phyloP scores from a whole-genome alignment of 2,113 vertebrate genomes.

The Myotis lucifugus region DNA sequence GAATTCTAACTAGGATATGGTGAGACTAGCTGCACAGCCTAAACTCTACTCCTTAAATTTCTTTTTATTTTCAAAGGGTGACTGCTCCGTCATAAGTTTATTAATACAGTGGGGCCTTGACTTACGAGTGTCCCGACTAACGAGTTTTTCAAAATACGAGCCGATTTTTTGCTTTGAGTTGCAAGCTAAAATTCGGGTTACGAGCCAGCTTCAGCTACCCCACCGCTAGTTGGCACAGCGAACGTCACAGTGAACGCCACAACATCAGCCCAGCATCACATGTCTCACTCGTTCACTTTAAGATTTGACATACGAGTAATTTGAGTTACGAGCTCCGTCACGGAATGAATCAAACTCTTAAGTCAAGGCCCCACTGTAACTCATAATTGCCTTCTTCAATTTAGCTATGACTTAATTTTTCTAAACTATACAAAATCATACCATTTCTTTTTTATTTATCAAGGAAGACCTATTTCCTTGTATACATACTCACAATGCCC shows the following conservation, averaged over 20 bases:
- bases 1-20: background rate
- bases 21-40: background rate
- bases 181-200: no score
- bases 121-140: no score
- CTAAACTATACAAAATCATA: slow-evolving; percentile 49
- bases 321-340: no score
- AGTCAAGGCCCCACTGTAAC: background rate
- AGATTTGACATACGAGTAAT: no score
- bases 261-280: no score
- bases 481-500: slow-evolving; percentile 11
- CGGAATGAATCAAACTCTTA: no score
- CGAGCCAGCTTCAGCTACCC: no score
- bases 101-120: background rate
- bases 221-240: no score
- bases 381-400: slow-evolving; percentile 34
- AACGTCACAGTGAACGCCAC: no score
- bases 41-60: background rate
- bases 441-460: slow-evolving; percentile 9
- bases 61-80: slow-evolving; percentile 3
- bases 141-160: no score
- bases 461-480: slow-evolving; percentile 15
- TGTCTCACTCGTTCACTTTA: no score
- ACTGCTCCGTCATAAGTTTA: background rate
- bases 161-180: no score
- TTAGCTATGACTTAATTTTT: slow-evolving; percentile 39